Percentiles rank a stretch among this genome's conserved stretches.
These are phyloP conservation scores for Trichonephila inaurata DNA, from an alignment of 1,140 invertebrate genomes.

Conservation along the genomic window DNA sequence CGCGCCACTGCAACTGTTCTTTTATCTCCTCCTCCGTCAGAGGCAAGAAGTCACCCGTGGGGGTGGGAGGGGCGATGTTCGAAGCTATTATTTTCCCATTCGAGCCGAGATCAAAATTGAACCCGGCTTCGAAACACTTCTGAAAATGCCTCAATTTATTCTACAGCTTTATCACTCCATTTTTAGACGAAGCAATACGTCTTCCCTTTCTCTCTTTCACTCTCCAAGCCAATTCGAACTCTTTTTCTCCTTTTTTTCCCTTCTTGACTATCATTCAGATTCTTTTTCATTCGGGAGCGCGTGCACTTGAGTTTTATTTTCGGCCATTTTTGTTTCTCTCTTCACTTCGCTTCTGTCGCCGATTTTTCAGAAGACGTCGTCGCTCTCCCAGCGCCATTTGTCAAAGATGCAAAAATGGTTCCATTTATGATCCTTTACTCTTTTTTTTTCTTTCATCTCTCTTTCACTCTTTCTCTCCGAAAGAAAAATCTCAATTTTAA, in stretches of 20 bases:
- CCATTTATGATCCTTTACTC: constrained; percentile 44
- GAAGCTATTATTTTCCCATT: constrained; percentile 65
- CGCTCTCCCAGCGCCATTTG: constrained; percentile 47
- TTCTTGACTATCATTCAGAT: not conserved
- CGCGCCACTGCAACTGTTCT: not conserved
- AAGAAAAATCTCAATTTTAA: constrained; percentile 62
- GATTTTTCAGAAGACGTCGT: constrained; percentile 53
- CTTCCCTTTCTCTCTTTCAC: not conserved
- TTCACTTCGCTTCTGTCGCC: constrained; percentile 21
- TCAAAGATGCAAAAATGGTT: constrained; percentile 32
- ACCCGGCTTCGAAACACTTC: constrained; percentile 63
- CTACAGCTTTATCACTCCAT: constrained; percentile 57
- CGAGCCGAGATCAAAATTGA: constrained; percentile 62
- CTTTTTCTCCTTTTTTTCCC: not conserved
- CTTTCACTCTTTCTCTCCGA: not conserved
- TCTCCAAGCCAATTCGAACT: not conserved
- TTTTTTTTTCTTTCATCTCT: not conserved
- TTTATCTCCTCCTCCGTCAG: not conserved
- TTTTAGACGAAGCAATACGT: not conserved
- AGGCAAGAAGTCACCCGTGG: not conserved
- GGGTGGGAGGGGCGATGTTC: constrained; percentile 38
- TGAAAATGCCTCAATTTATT: constrained; percentile 67
- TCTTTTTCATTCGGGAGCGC: not conserved
- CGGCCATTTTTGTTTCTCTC: constrained; percentile 49
- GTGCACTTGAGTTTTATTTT: constrained; percentile 57